Evolutionary conservation across 2,888 invertebrate species (phyloP).

Genomic region (Drosophila anomelani): DNA sequence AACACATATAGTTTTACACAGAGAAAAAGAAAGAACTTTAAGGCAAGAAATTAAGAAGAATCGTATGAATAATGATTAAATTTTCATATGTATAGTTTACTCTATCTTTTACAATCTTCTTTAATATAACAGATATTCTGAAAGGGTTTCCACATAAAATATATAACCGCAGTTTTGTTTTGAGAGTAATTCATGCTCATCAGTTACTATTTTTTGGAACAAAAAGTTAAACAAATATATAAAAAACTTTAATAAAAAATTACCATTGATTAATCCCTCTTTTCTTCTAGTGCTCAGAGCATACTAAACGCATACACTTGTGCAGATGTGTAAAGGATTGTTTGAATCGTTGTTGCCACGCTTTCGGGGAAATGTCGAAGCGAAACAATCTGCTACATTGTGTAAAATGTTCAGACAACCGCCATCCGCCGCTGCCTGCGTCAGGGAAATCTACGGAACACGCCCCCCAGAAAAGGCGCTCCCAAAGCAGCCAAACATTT

Average conservation of each 20-base stretch:
- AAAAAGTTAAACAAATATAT: not conserved
- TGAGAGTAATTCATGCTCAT: not conserved
- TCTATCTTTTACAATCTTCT: not conserved
- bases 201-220: not conserved
- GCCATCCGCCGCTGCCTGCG: slow-evolving; percentile 47
- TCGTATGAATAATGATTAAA: not conserved
- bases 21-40: not conserved
- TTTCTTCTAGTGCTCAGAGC: not conserved
- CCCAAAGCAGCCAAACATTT: slow-evolving; percentile 21
- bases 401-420: slow-evolving; percentile 71
- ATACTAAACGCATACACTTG: slow-evolving; percentile 41
- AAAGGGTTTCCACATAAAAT: no score
- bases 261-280: no score
- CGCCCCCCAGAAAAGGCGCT: slow-evolving; percentile 48
- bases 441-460: slow-evolving; percentile 66
- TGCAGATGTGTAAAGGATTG: slow-evolving; percentile 74
- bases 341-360: slow-evolving; percentile 56
- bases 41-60: not conserved
- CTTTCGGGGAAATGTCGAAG: slow-evolving; percentile 73
- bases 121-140: not conserved
- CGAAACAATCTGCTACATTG: slow-evolving; percentile 74
- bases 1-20: slow-evolving; percentile 11
- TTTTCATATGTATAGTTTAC: not conserved
- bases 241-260: no score
- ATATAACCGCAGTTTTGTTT: no score